Evolutionary conservation across 2,797 vertebrate genomes (phyloP).

Genomic region (Ceryle rudis): DNA sequence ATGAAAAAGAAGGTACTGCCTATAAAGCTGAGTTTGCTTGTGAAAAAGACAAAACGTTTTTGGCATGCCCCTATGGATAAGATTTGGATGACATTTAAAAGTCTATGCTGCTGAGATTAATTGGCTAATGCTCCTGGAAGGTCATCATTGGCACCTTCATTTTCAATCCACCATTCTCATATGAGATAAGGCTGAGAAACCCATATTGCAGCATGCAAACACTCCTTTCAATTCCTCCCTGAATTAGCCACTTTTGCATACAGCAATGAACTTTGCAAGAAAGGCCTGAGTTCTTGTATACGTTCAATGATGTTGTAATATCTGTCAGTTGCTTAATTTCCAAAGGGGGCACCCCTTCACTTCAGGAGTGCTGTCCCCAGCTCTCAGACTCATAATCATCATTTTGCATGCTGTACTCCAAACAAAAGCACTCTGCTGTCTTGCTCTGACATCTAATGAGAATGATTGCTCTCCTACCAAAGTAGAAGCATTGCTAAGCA

Average conservation of each 20-base stretch:
- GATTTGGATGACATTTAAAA: constrained; percentile 32
- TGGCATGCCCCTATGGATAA: neutral
- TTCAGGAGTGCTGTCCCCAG: neutral
- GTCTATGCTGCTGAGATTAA: neutral
- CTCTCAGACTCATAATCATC: neutral
- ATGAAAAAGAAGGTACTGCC: neutral
- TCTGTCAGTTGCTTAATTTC: constrained; percentile 9
- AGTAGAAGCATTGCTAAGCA: constrained; percentile 38
- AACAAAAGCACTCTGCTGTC: constrained; percentile 31
- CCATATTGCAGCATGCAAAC: neutral
- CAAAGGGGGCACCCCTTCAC: neutral
- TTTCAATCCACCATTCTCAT: neutral
- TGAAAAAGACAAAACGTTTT: neutral
- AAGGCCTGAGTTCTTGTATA: neutral
- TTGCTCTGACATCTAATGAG: constrained; percentile 15
- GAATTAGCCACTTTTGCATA: neutral
- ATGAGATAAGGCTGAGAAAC: neutral
- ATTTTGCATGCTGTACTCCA: neutral
- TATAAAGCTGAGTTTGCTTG: neutral
- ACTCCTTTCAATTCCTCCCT: neutral
- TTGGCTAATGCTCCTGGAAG: neutral
- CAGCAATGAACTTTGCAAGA: neutral
- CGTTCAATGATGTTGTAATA: neutral
- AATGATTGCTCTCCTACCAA: constrained; percentile 20
- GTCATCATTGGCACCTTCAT: accelerated